A percentile compares a stretch with the other conserved stretches of the same genome.
These are phyloP conservation scores for Leptinotarsa undecemlineata DNA, from an alignment of 1,140 invertebrate genomes.

Conservation along the genomic window DNA sequence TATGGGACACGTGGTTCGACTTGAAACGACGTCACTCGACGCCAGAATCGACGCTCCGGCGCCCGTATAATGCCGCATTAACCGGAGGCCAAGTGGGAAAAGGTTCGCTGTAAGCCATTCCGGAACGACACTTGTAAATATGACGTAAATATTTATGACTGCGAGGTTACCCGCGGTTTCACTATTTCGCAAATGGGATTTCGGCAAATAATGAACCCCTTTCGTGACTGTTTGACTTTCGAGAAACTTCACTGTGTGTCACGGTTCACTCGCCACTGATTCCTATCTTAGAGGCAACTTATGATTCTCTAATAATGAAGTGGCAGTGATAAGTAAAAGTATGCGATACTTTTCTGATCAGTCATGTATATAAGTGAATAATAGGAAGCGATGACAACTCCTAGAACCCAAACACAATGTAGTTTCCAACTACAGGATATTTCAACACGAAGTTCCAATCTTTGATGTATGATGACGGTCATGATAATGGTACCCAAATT, in stretches of 20 bases:
- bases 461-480: too few relatives aligned
- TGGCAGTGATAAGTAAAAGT: background rate
- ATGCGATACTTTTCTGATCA: too few relatives aligned
- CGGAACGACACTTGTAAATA: slow-evolving; percentile 26
- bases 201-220: slow-evolving; percentile 19
- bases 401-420: too few relatives aligned
- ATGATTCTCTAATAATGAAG: background rate
- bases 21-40: slow-evolving; percentile 65
- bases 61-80: slow-evolving; percentile 46
- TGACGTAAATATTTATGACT: slow-evolving; percentile 26
- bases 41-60: slow-evolving; percentile 50
- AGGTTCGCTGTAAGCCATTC: slow-evolving; percentile 24
- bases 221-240: slow-evolving; percentile 15
- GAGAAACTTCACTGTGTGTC: background rate
- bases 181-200: slow-evolving; percentile 6
- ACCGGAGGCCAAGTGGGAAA: slow-evolving; percentile 27
- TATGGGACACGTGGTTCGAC: slow-evolving; percentile 70
- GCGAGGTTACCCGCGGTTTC: slow-evolving; percentile 2
- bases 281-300: background rate
- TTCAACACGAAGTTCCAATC: too few relatives aligned
- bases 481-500: too few relatives aligned
- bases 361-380: too few relatives aligned
- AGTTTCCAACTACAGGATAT: too few relatives aligned
- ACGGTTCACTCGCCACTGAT: background rate
- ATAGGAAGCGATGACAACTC: too few relatives aligned